A percentile compares a stretch with the other conserved stretches of the same genome.
phyloP scores from a whole-genome alignment of 2,888 invertebrate genomes.

The Galerucella calmariensis region DNA sequence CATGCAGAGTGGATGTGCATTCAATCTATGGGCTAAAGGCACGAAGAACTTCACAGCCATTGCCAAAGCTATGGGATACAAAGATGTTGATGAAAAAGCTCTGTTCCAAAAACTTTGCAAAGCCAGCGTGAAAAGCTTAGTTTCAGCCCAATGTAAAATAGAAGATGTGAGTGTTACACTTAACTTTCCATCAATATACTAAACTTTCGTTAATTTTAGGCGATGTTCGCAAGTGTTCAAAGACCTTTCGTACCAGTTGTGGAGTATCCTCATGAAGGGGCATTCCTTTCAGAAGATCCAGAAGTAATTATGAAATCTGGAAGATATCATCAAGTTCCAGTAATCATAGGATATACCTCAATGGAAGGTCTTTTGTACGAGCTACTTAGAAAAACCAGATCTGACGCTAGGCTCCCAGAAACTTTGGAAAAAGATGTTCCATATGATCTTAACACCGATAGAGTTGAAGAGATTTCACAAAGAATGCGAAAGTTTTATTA shows the following conservation, averaged over 20 bases:
- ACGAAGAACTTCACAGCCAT: conserved; percentile 48
- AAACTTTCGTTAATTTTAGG: conserved; percentile 41
- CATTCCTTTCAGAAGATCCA: conserved; percentile 58
- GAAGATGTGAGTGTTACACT: conserved; percentile 49
- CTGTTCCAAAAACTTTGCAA: conserved; percentile 52
- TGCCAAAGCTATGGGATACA: conserved; percentile 52
- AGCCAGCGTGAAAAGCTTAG: conserved; percentile 49
- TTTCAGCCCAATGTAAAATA: conserved; percentile 48
- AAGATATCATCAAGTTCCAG: conserved; percentile 59
- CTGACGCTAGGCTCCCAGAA: conserved; percentile 45
- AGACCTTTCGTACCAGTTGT: conserved; percentile 55
- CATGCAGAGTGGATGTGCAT: conserved; percentile 55
- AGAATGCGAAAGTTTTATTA: conserved; percentile 65
- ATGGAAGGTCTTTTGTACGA: conserved; percentile 61
- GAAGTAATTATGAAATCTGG: conserved; percentile 56
- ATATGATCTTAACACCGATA: conserved; percentile 48
- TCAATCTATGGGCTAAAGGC: conserved; percentile 56
- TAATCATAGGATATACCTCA: conserved; percentile 60
- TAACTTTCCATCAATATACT: background rate
- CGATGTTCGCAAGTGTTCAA: conserved; percentile 44
- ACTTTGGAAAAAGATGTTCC: conserved; percentile 54
- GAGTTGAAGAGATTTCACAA: conserved; percentile 58
- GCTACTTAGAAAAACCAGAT: conserved; percentile 49
- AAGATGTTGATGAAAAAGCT: conserved; percentile 54
- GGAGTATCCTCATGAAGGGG: conserved; percentile 50